Conservation (phyloP, 2,113 vertebrate genomes). For the Lophius piscatorius region DNA sequence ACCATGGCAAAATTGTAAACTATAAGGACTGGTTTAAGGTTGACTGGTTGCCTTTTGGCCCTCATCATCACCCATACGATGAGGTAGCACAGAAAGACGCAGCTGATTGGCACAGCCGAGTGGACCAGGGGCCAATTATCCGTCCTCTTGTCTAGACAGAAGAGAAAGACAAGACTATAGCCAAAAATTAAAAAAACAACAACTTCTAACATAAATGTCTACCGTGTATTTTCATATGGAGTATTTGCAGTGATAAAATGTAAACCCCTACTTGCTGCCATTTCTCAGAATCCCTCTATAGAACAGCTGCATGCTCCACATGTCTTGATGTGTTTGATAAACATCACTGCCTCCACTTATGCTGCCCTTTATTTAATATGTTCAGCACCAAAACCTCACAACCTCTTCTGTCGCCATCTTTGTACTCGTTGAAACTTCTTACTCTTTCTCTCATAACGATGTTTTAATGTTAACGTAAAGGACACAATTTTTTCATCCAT, state of each 20-base stretch:
- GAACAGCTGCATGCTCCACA: constrained; percentile 70
- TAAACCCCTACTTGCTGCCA: constrained; percentile 63
- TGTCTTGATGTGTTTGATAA: no score
- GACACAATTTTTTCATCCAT: no score
- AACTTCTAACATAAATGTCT: not conserved
- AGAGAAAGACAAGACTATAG: not conserved
- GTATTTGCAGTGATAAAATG: not conserved
- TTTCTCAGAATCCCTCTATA: constrained; percentile 73
- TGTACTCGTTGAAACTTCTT: no score
- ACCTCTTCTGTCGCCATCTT: no score
- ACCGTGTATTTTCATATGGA: not conserved
- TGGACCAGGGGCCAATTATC: constrained; percentile 68
- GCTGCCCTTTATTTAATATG: no score
- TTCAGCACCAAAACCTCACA: no score
- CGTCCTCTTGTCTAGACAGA: constrained; percentile 75
- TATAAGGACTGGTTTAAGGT: constrained; percentile 60
- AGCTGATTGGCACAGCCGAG: constrained; percentile 62
- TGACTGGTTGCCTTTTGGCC: constrained; percentile 39
- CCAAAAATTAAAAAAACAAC: not conserved
- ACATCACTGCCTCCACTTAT: no score
- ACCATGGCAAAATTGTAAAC: constrained; percentile 69
- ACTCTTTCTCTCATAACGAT: no score
- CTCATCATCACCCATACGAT: constrained; percentile 50
- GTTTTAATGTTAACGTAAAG: no score
- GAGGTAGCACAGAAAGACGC: constrained; percentile 70